A percentile compares a stretch with the other conserved stretches of the same genome.
phyloP scores from a whole-genome alignment of 2,797 vertebrate genomes.

The Acipenser ruthenus region DNA sequence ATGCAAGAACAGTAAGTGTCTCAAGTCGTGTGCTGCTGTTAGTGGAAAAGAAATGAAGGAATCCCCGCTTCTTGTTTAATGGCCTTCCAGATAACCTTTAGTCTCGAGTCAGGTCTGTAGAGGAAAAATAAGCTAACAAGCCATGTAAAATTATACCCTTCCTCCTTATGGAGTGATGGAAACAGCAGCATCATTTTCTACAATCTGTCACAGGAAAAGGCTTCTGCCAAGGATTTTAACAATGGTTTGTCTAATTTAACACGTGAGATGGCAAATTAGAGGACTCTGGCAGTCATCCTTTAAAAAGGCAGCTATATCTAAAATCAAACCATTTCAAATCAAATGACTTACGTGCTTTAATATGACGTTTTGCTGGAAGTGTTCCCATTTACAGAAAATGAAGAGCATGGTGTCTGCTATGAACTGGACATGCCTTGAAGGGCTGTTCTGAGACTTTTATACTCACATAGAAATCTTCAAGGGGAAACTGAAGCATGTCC shows the following conservation, averaged over 20 bases:
- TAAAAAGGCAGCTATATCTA: not conserved
- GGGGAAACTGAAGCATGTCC: constrained; percentile 92
- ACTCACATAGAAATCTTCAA: constrained; percentile 91
- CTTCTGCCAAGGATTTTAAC: not conserved
- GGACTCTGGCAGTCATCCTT: not conserved
- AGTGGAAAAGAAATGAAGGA: not conserved
- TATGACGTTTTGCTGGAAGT: no score
- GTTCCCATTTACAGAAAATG: no score
- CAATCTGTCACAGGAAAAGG: not conserved
- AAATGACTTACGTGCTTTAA: no score
- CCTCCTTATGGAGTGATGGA: not conserved
- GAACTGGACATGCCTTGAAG: no score
- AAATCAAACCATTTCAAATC: no score
- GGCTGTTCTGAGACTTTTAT: not conserved
- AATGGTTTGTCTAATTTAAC: not conserved
- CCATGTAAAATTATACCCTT: not conserved
- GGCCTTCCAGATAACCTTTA: not conserved
- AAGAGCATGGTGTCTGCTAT: no score
- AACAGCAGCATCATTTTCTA: not conserved
- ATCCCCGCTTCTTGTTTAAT: not conserved
- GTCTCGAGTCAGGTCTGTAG: not conserved
- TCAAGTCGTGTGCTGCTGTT: no score
- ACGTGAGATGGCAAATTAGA: not conserved
- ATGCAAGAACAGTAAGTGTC: no score
- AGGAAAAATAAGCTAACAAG: not conserved